Evolutionary conservation across 2,113 vertebrate genomes (phyloP).

Genomic region (Pteronura brasiliensis): DNA sequence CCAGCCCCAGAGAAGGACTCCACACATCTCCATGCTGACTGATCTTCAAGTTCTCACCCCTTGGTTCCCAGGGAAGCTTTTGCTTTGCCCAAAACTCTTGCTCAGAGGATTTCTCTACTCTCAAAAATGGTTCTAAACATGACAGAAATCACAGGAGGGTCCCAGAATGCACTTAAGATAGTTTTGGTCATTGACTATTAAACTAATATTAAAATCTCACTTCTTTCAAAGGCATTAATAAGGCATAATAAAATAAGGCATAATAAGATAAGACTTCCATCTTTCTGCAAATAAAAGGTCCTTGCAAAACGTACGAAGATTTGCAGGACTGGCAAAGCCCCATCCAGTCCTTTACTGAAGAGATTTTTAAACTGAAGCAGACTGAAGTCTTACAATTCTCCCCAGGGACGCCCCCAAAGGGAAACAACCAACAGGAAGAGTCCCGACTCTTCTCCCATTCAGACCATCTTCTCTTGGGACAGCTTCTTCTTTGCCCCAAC

Average conservation of each 20-base stretch:
- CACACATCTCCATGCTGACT: not conserved
- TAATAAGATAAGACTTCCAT: not conserved
- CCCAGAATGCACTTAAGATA: not conserved
- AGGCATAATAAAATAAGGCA: not conserved
- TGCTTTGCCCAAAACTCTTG: not conserved
- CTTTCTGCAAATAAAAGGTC: not conserved
- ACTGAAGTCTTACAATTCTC: not conserved
- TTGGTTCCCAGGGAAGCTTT: not conserved
- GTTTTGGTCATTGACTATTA: not conserved
- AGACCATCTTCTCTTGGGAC: not conserved
- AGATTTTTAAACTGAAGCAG: not conserved
- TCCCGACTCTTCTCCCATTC: accelerated
- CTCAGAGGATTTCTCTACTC: not conserved
- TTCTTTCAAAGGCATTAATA: not conserved
- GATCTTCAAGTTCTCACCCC: not conserved
- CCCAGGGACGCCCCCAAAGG: not conserved
- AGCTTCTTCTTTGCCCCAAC: not conserved
- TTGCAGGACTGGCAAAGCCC: not conserved
- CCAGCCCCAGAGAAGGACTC: not conserved
- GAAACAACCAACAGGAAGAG: not conserved
- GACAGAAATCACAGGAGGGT: not conserved
- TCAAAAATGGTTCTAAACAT: not conserved
- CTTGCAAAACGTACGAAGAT: not conserved
- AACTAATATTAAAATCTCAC: not conserved
- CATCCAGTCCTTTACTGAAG: not conserved